Base-by-base conservation (phyloP, 2,113 vertebrate species). In the Heterocephalus glaber region DNA sequence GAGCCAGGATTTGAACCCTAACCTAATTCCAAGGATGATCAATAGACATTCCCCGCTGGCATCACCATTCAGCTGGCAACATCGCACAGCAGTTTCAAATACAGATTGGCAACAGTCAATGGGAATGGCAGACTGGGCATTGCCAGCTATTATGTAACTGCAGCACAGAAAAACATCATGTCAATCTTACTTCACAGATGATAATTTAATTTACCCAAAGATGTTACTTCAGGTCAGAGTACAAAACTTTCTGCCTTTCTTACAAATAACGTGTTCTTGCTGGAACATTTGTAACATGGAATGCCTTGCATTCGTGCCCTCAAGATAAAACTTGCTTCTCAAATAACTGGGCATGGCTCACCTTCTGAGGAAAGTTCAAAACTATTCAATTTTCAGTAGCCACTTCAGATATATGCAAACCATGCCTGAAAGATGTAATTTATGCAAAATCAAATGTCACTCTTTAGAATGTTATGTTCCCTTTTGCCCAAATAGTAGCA, bases 201-300 rank as follows among this genome's bases (percentile, higher is more conserved):
- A 24, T n/a, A 63, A 52, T 49, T 79, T 47, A 54, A 65, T 24
- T 54, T 56, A 65, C 17, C 41, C 61, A 84, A 85, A 83, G 38
- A 33, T 88, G 65, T 44, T 41, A 58, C 47, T 77, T n/a, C 20
- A 20, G 38, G 41, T 89, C 24, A 35, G n/a, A 72, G 83, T 0
- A 83, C 26, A 82, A 86, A 95, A 66, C 30, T 9, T 66, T 87
- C 76, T 58, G n/a, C 84, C 63, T 81, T 89, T 76, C 60, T 89
- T 76, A 58, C 35, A 14, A 68, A 85, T n/a, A 63, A 66, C 54
- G 85, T 77, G 70, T 74, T 52, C 44, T 68, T 89, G 16, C 63
- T 70, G 5, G 3, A 88, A 92, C 22, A 58, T n/a, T 58, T 92
- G 54, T 22, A 60, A 5, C 20, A 60, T 6, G 38, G 35, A 38